phyloP scores from a whole-genome alignment of 1,140 invertebrate species.

The Spodoptera frugiperda region DNA sequence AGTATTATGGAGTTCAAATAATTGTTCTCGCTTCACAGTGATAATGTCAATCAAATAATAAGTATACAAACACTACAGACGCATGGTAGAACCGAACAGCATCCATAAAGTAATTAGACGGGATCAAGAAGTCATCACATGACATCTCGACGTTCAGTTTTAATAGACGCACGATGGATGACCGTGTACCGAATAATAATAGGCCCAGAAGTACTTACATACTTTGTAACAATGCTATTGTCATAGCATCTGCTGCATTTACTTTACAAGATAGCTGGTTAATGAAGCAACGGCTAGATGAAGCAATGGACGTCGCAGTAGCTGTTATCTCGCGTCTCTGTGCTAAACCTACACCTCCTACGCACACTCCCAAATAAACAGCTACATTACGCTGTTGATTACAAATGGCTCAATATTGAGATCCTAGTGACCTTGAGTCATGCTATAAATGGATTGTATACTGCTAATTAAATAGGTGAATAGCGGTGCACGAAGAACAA shows the following conservation, averaged over 20 bases:
- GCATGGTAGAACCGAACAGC: conserved; percentile 16
- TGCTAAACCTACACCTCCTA: background rate
- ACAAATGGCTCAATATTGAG: conserved; percentile 27
- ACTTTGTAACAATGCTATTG: conserved; percentile 15
- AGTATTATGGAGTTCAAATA: background rate
- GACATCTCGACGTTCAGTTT: conserved; percentile 41
- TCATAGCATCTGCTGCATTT: background rate
- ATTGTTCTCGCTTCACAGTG: background rate
- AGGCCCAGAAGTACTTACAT: conserved; percentile 14
- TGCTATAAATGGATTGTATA: conserved; percentile 32
- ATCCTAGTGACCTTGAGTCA: conserved; percentile 14
- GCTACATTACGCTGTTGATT: background rate
- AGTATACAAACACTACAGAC: conserved; percentile 8
- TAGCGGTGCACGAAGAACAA: conserved; percentile 11
- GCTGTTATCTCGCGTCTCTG: background rate
- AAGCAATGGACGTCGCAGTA: background rate
- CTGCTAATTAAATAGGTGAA: conserved; percentile 13
- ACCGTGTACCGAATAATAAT: conserved; percentile 22
- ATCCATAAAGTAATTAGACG: conserved; percentile 45
- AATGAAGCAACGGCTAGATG: background rate
- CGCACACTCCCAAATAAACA: conserved; percentile 16
- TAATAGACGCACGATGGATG: conserved; percentile 39
- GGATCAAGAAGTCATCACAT: conserved; percentile 46
- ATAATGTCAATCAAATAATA: conserved; percentile 33
- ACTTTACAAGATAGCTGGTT: background rate